Conservation (phyloP, 2,797 vertebrate genomes). For the Syngnathus rostellatus region DNA sequence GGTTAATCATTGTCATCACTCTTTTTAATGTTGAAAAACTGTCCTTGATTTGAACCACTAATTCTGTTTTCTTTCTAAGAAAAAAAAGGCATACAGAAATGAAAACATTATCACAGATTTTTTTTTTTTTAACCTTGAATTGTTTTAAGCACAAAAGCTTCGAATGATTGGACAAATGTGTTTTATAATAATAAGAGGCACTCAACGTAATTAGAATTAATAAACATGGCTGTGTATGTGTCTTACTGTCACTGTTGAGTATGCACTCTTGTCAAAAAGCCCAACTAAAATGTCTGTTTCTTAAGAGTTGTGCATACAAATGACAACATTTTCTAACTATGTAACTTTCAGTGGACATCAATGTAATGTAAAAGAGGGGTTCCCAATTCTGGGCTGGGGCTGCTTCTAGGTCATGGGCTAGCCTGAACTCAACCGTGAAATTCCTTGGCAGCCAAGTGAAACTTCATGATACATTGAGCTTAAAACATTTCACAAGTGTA, state of each 20-base stretch:
- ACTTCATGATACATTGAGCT: too few relatives aligned
- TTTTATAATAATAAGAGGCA: background rate
- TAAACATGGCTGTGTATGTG: constrained; percentile 17
- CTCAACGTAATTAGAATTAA: constrained; percentile 38
- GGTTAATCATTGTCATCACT: constrained; percentile 1
- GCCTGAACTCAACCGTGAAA: too few relatives aligned
- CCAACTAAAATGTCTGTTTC: background rate
- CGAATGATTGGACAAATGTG: background rate
- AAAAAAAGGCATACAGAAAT: background rate
- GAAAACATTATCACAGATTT: background rate
- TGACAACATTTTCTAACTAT: background rate
- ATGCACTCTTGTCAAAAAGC: constrained; percentile 3
- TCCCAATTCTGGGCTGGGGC: background rate
- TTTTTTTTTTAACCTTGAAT: background rate
- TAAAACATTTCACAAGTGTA: too few relatives aligned
- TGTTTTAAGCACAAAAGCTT: background rate
- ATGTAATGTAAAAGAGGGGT: background rate
- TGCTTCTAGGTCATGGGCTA: background rate
- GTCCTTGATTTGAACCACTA: background rate
- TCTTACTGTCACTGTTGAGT: background rate
- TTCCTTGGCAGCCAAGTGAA: too few relatives aligned
- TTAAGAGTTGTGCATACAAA: background rate
- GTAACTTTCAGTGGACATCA: background rate
- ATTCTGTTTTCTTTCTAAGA: background rate
- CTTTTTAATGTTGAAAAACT: constrained; percentile 1